A percentile compares a stretch with the other conserved stretches of the same genome.
Conservation (phyloP, 2,888 invertebrate genomes). For the Neelides folsomi region DNA sequence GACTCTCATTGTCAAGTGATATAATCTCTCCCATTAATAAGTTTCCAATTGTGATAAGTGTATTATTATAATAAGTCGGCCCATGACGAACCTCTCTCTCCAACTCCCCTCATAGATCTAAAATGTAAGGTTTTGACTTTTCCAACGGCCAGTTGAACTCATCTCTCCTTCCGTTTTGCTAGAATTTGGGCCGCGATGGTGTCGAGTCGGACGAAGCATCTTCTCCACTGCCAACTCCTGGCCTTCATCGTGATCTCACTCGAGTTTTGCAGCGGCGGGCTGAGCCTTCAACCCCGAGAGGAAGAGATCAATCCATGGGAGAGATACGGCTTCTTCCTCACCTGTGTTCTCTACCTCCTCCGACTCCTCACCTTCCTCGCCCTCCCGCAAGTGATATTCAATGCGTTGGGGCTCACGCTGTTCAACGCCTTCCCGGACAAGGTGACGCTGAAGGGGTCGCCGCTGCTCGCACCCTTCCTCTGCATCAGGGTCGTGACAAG, state of each 20-base stretch:
- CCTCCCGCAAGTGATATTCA: conserved; percentile 59
- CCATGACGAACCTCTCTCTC: no score
- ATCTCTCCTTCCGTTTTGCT: no score
- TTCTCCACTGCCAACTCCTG: conserved; percentile 63
- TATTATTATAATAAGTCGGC: no score
- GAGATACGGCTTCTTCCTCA: conserved; percentile 61
- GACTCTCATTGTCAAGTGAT: no score
- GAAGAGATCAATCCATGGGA: conserved; percentile 63
- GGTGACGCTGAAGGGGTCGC: conserved; percentile 74
- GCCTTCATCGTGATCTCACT: conserved; percentile 59
- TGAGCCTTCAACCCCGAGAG: conserved; percentile 41
- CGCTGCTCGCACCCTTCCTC: conserved; percentile 80
- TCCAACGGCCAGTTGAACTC: background rate
- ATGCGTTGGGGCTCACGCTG: conserved; percentile 69
- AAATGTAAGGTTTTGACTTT: no score
- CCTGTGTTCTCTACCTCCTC: conserved; percentile 60
- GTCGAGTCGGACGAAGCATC: conserved; percentile 57
- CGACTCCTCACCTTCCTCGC: conserved; percentile 70
- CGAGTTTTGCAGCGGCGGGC: conserved; percentile 51
- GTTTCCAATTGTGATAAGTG: no score
- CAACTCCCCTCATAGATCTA: no score
- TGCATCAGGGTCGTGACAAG: conserved; percentile 88
- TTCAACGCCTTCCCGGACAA: conserved; percentile 93
- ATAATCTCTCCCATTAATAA: no score
- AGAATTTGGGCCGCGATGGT: conserved; percentile 22